Evolutionary conservation across 2,113 vertebrate genomes (phyloP), one percentile per base, ranked within the genome.

Genomic region (Lanius ludovicianus): DNA sequence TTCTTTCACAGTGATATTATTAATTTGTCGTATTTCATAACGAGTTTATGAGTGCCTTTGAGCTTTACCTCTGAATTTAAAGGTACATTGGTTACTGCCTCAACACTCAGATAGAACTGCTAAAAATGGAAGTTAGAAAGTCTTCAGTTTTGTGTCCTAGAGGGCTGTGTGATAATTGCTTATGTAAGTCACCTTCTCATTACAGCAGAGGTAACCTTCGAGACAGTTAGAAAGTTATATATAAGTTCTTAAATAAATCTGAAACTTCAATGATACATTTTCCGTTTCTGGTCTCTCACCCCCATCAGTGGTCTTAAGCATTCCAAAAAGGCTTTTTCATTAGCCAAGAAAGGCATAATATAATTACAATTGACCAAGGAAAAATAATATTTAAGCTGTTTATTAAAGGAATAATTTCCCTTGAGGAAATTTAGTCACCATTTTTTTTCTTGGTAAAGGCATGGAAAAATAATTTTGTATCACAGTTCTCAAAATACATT

Each of bases 61-160:
- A 97, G 87, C 69, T 92, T 90, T 94, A 94, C 88, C 77, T 95
- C 73, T 75, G 80, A 93, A 92, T 93, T 84, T 78, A 87, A 94
- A 95, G 81, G 57, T 93, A 35, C 49, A 33, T 86, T 92, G 87
- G 63, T 90, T 91, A 60, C 59, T 2, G 10, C 59, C 67, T 78
- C 56, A 92, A 30, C 15, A 35, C 28, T 89, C 80, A 84, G 62
- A 88, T 24, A 90, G 84, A 81, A 52, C 64, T 89, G 65, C 91
- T 97, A 94, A 97, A 97, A 96, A 95, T 92, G 95, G 88, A 95
- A 94, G 65, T 73, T 87, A 89, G 59, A 74, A 90, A 83, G 22
- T 91, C 79, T 96, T 94, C 77, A 75, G 67, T 65, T 96, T 78
- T 87, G 83, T 96, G 68, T 96, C 96, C 95, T 97, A 84, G 89